These are phyloP conservation scores for Manacus vitellinus DNA, from an alignment of 2,113 vertebrate species.

Conservation along the genomic window DNA sequence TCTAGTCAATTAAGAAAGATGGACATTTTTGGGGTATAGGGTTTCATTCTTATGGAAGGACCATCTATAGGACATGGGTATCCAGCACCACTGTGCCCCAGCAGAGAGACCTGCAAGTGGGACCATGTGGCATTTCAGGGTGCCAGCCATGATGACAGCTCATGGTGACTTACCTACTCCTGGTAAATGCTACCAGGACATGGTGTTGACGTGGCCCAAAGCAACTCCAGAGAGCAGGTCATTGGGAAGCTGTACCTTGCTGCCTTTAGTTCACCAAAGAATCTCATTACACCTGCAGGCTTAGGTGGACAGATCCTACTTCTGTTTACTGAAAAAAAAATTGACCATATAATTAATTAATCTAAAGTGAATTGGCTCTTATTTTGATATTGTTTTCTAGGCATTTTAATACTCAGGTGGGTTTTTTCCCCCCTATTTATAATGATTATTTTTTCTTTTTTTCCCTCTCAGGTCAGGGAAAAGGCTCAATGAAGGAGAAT, in stretches of 20 bases:
- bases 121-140: background rate
- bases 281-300: background rate
- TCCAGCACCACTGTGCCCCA: background rate
- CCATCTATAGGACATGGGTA: background rate
- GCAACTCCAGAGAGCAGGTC: background rate
- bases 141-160: background rate
- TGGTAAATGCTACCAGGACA: background rate
- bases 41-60: background rate
- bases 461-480: background rate
- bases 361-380: background rate
- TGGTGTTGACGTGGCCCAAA: fast-evolving
- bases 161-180: background rate
- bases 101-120: background rate
- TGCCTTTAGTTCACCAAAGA: background rate
- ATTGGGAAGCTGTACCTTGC: fast-evolving
- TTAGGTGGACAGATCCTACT: background rate
- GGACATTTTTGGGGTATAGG: background rate
- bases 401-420: background rate
- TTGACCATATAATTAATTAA: background rate
- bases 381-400: background rate
- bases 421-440: fast-evolving
- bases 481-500: background rate
- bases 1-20: background rate
- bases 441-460: background rate
- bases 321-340: background rate